Percentiles rank a stretch among this genome's conserved stretches.
phyloP scores from a whole-genome alignment of 2,888 invertebrate species.

The Augochlorella aurata region DNA sequence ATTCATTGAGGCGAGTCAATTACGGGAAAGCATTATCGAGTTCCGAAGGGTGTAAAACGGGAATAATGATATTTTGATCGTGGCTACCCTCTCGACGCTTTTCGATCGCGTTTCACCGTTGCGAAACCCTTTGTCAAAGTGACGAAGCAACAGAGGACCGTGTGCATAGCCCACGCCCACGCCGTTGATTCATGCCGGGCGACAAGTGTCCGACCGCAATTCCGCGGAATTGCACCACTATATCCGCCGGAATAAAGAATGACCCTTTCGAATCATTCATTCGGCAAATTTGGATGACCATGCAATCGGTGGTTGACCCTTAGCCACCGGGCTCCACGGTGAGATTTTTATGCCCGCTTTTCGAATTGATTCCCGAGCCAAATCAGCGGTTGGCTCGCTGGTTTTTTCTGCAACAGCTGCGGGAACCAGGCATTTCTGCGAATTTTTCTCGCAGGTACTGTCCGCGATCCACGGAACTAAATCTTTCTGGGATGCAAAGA shows the following conservation, averaged over 20 bases:
- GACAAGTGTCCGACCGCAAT: constrained; percentile 23
- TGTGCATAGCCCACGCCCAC: constrained; percentile 5
- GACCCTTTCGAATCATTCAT: background rate
- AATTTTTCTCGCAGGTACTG: background rate
- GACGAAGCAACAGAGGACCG: constrained; percentile 37
- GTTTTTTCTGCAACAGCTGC: background rate
- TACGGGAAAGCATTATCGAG: constrained; percentile 70
- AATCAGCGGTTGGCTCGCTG: background rate
- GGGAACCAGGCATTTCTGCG: background rate
- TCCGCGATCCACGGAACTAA: background rate
- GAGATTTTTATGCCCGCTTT: background rate
- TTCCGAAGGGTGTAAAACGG: constrained; percentile 68
- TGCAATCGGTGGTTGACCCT: background rate
- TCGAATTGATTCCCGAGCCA: background rate
- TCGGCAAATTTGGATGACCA: background rate
- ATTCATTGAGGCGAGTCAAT: constrained; percentile 70
- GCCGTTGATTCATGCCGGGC: constrained; percentile 33
- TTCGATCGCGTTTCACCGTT: constrained; percentile 36
- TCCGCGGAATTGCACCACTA: constrained; percentile 14
- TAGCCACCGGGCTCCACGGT: background rate
- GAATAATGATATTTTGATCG: constrained; percentile 68
- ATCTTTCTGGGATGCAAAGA: background rate
- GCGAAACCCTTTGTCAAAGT: constrained; percentile 57
- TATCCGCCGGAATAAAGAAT: constrained; percentile 24
- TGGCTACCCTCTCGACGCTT: constrained; percentile 20